Evolutionary conservation across 2,797 vertebrate genomes (phyloP).

Genomic region (Epinephelus coioides): DNA sequence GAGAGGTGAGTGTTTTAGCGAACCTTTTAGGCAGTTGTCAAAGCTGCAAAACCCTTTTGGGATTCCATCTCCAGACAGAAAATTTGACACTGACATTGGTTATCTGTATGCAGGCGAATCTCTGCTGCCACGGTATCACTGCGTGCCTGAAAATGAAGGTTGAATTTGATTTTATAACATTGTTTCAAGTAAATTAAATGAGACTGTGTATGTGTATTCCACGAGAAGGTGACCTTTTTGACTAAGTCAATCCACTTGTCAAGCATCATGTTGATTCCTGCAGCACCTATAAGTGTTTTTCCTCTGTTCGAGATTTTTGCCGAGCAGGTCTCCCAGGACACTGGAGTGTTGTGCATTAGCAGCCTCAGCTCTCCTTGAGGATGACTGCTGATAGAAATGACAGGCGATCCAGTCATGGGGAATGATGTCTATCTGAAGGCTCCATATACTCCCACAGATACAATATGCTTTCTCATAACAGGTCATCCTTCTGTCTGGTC

Average conservation of each 20-base stretch:
- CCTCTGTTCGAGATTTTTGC: constrained; percentile 40
- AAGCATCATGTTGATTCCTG: constrained; percentile 32
- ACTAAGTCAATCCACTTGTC: constrained; percentile 13
- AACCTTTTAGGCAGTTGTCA: constrained; percentile 54
- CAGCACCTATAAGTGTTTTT: constrained; percentile 58
- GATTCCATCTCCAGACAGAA: constrained; percentile 33
- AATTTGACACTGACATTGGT: constrained; percentile 14
- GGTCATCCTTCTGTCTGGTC: constrained; percentile 36
- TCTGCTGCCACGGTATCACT: background rate
- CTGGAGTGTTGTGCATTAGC: constrained; percentile 77
- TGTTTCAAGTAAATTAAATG: background rate
- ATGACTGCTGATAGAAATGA: constrained; percentile 59
- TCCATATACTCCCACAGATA: constrained; percentile 49
- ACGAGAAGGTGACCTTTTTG: constrained; percentile 16
- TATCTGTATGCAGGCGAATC: background rate
- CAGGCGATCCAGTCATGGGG: constrained; percentile 58
- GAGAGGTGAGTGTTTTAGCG: constrained; percentile 24
- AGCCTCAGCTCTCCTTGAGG: constrained; percentile 65
- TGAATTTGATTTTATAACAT: constrained; percentile 6
- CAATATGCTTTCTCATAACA: constrained; percentile 47
- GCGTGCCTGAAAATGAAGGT: background rate
- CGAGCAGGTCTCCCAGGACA: constrained; percentile 62
- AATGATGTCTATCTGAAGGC: constrained; percentile 59
- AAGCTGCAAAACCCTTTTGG: constrained; percentile 8
- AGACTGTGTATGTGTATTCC: background rate